phyloP scores from a whole-genome alignment of 1,140 invertebrate species.

The Charaxes varanes region DNA sequence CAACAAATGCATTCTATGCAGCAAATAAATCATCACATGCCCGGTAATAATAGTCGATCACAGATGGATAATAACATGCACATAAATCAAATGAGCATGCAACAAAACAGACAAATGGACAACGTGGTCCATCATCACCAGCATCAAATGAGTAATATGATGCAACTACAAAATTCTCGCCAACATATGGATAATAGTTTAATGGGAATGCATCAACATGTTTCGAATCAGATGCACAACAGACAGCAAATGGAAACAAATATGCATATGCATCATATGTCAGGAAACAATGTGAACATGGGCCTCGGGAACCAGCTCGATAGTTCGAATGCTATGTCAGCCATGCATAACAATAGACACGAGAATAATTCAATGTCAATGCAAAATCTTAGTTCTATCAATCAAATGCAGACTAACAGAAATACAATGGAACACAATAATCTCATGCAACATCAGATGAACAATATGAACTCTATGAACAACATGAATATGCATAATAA shows the following conservation, averaged over 20 bases:
- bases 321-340: conserved; percentile 38
- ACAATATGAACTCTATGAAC: conserved; percentile 51
- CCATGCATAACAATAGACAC: conserved; percentile 55
- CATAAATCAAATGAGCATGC: conserved; percentile 54
- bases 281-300: conserved; percentile 46
- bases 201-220: conserved; percentile 62
- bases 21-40: conserved; percentile 58
- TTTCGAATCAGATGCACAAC: conserved; percentile 61
- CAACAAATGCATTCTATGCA: conserved; percentile 61
- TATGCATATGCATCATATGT: conserved; percentile 67
- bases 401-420: conserved; percentile 63
- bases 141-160: conserved; percentile 61
- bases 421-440: conserved; percentile 51
- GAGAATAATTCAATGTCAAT: conserved; percentile 57
- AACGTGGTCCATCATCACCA: conserved; percentile 54
- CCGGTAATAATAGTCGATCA: conserved; percentile 35
- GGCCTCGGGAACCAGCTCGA: conserved; percentile 52
- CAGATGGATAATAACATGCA: conserved; percentile 62
- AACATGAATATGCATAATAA: conserved; percentile 61
- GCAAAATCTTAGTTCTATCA: conserved; percentile 57
- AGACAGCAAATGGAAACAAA: conserved; percentile 62
- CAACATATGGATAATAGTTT: conserved; percentile 53
- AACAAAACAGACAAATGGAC: conserved; percentile 63
- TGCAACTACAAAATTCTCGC: conserved; percentile 63
- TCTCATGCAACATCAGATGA: conserved; percentile 64